phyloP scores from a whole-genome alignment of 2,797 vertebrate genomes.

The Pteropus rufus region DNA sequence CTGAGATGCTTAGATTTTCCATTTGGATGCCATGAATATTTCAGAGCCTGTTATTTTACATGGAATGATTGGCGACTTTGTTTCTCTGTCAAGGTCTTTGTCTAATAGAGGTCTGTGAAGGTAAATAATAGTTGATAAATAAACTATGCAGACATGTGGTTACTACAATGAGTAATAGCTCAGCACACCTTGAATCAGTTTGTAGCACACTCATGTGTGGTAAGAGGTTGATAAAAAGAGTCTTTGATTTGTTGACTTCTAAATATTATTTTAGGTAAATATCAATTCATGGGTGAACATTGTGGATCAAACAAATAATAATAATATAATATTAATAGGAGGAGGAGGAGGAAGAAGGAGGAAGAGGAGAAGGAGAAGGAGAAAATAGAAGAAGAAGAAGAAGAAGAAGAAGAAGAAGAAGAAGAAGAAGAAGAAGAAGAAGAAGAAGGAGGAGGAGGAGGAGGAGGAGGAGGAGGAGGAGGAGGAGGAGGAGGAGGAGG shows the following conservation, averaged over 20 bases:
- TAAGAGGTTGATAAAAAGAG: not conserved
- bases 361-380: no score
- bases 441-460: no score
- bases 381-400: no score
- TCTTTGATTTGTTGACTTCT: not conserved
- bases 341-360: no score
- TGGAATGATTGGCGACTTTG: not conserved
- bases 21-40: not conserved
- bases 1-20: not conserved
- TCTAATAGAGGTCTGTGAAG: not conserved
- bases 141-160: not conserved
- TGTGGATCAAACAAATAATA: not conserved
- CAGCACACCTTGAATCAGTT: not conserved
- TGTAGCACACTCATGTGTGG: rapidly evolving
- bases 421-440: no score
- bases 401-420: no score
- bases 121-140: not conserved
- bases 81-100: not conserved
- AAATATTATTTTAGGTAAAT: not conserved
- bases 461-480: no score
- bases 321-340: not conserved
- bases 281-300: not conserved
- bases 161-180: not conserved
- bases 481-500: no score
- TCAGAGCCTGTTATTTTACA: not conserved